Evolutionary conservation across 2,797 vertebrate species (phyloP).

Genomic region (Micrastur ruficollis): DNA sequence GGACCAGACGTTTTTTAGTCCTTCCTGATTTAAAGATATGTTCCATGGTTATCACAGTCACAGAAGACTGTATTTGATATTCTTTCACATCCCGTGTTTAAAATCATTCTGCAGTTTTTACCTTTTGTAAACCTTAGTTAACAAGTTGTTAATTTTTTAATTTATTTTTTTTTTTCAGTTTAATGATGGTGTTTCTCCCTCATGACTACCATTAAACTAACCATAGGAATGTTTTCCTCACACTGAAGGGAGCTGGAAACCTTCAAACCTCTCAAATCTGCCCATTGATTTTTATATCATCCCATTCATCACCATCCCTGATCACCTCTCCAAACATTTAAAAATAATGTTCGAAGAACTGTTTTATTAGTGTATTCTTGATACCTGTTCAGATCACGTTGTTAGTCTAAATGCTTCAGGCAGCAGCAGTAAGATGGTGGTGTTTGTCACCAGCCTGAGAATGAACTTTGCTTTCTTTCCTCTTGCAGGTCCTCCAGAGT

Average conservation of each 20-base stretch:
- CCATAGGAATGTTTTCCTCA: not conserved
- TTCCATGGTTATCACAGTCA: not conserved
- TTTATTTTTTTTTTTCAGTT: not conserved
- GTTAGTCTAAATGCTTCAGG: not conserved
- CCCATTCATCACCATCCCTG: not conserved
- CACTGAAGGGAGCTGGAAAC: not conserved
- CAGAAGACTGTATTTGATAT: not conserved
- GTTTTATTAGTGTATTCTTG: not conserved
- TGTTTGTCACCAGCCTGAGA: not conserved
- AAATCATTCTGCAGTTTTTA: not conserved
- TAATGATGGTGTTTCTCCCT: not conserved
- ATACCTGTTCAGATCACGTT: not conserved
- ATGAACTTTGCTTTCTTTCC: slow-evolving; percentile 35
- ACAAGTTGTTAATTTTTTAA: not conserved
- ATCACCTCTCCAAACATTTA: not conserved
- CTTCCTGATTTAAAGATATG: not conserved
- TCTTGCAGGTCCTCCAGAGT: slow-evolving; percentile 55
- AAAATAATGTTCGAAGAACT: not conserved
- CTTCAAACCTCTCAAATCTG: not conserved
- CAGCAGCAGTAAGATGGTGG: not conserved
- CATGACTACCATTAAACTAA: not conserved
- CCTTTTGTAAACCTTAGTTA: not conserved
- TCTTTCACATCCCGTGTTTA: not conserved
- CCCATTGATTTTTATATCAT: not conserved
- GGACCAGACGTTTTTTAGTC: not conserved